A percentile compares a stretch with the other conserved stretches of the same genome.
Evolutionary conservation across 2,113 vertebrate genomes (phyloP).

Genomic region (Cyanocitta stelleri): DNA sequence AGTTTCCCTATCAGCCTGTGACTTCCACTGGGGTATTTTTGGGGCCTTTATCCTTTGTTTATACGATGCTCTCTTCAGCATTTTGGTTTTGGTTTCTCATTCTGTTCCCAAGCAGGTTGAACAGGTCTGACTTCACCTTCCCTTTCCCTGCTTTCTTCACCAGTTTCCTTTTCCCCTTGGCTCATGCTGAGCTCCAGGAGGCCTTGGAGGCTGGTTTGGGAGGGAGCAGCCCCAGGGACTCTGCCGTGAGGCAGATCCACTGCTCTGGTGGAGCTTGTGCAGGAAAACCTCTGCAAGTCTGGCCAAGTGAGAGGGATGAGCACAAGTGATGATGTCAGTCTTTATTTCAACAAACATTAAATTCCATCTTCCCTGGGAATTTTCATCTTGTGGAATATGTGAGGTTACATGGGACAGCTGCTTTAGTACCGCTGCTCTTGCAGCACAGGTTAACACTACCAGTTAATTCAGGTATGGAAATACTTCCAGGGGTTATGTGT

Average conservation of each 20-base stretch:
- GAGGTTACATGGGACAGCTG: not conserved
- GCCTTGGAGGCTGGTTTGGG: not conserved
- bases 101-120: not conserved
- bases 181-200: not conserved
- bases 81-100: not conserved
- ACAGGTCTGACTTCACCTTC: not conserved
- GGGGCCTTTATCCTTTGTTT: not conserved
- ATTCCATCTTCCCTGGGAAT: not conserved
- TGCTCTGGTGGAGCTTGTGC: not conserved
- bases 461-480: not conserved
- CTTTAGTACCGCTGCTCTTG: not conserved
- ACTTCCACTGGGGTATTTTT: not conserved
- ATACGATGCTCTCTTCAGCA: not conserved
- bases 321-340: not conserved
- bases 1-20: not conserved
- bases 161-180: not conserved
- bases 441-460: not conserved
- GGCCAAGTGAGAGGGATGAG: not conserved
- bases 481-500: not conserved
- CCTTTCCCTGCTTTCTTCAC: not conserved
- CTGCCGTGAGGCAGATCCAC: not conserved
- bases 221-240: not conserved
- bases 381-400: fast-evolving
- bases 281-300: not conserved
- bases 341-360: not conserved